Evolutionary conservation across 1,140 invertebrate species (phyloP), one percentile per base, ranked within the genome.

Genomic region (Achroia grisella): DNA sequence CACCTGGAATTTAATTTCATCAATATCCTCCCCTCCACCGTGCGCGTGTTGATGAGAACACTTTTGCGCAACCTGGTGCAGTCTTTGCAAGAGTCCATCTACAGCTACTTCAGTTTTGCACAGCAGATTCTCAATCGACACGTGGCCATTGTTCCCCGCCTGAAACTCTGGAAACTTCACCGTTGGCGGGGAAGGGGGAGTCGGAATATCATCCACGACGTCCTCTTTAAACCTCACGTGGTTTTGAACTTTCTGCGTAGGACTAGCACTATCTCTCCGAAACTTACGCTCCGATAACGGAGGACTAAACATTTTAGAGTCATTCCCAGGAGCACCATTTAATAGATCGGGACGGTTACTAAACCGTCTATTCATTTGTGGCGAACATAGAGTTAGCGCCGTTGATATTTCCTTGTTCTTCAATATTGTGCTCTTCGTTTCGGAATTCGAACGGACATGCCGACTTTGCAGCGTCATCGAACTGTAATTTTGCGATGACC

Each of bases 1-100:
- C 73, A 90, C 89, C 78, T 91, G 89, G 69, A 93, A 93, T 58
- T 92, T 92, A 17, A 89, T 87, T 71, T 93, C 92, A 59, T 91
- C 91, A 55, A 93, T 92, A 43, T 89, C 89, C 32, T 88, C 87
- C 0, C 91, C 91, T 0, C 92, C 91, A 0, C 91, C 91, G 14
- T 91, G 90, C 0, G 89, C 82, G 59, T 93, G 92, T 8, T 91
- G 90, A 13, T 89, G 88, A 8, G 89, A 88, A 55, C 92, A 93
- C 47, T 90, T 89, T 36, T 89, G 89, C 0, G 91, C 90, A 14
- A 91, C 89, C 56, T 92, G 91, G 51, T 92, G 91, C 44, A 94
- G 65, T 42, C 90, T 77, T 37, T 89, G 86, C 31, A 93, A 71
- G 13, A 93, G 70, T 1, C 89, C 90, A 2, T 89, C 87, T 56